Evolutionary conservation across 2,113 vertebrate species (phyloP), one percentile per base, ranked within the genome.

Genomic region (Myotis brandtii): DNA sequence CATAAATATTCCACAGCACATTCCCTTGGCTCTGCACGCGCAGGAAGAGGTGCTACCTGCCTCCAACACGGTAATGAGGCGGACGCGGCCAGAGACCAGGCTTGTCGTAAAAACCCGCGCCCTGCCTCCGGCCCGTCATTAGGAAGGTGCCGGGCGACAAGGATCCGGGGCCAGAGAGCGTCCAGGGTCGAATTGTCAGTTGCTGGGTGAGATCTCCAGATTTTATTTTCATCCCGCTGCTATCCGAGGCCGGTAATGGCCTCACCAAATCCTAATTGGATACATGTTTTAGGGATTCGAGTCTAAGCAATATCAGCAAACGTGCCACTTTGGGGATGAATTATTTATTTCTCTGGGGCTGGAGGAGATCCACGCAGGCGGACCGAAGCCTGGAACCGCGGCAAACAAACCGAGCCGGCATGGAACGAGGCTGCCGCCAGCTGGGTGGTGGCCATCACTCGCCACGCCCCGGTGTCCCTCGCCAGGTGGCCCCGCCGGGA

Each of bases 201-300:
- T 5, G n/a, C 73, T 40, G 69, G 5, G 0, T 14, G 23, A 87
- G 81, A 72, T 34, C 37, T 80, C 48, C 3, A 23, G 11, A 43
- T 91, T 87, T 92, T 54, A 70, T 91, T 95, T 85, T 54, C 43
- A 66, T 93, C 82, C 89, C 5, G 0, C n/a, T 11, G 56, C 34
- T 93, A 64, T 83, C 89, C 10, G 30, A 73, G 34, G 25, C 77
- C 0, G 6, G 9, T 48, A 59, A 89, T 14, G 64, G 82, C 89
- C 79, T 94, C 88, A 91, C 97, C 95, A 96, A 95, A 96, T 96
- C 95, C 88, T 97, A 98, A 98, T 96, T 72, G 97, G 97, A 97
- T 92, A 91, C 95, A 96, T 94, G 96, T 96, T 97, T 97, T 97
- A 95, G 93, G 32, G 0, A 97, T 98, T 97, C 97, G 96, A 95